Evolutionary conservation across 2,888 invertebrate species (phyloP).

Genomic region (Myathropa florea): DNA sequence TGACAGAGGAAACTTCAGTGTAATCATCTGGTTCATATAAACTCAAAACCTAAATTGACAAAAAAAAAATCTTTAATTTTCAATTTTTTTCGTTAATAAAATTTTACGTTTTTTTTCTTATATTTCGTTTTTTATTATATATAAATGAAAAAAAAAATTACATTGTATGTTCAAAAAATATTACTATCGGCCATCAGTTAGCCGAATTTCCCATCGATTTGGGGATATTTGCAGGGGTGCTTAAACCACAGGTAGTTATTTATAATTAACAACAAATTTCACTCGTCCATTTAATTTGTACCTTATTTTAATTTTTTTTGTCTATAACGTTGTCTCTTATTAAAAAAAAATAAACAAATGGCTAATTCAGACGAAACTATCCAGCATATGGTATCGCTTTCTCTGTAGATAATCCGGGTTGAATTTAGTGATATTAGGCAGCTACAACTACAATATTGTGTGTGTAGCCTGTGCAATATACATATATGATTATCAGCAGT

Average conservation of each 20-base stretch:
- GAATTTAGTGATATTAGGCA: neutral
- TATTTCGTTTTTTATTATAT: slow-evolving; percentile 50
- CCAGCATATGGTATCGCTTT: neutral
- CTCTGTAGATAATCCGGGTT: neutral
- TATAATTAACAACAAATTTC: slow-evolving; percentile 52
- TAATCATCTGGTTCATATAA: slow-evolving; percentile 23
- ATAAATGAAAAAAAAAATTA: slow-evolving; percentile 38
- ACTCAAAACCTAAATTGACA: neutral
- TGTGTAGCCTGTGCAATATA: neutral
- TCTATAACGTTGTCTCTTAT: slow-evolving; percentile 1
- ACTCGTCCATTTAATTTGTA: slow-evolving; percentile 56
- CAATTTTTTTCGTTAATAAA: slow-evolving; percentile 57
- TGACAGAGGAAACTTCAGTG: neutral
- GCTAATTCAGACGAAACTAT: slow-evolving; percentile 44
- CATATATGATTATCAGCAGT: neutral
- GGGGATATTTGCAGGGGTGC: slow-evolving; percentile 89
- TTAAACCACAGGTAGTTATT: slow-evolving; percentile 83
- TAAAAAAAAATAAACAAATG: slow-evolving; percentile 13
- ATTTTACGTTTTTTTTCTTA: slow-evolving; percentile 62
- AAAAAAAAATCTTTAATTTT: slow-evolving; percentile 6
- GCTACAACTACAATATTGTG: neutral
- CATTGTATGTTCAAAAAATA: slow-evolving; percentile 32
- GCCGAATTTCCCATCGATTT: slow-evolving; percentile 88
- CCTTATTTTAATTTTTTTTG: slow-evolving; percentile 19
- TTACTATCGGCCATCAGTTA: slow-evolving; percentile 81